Evolutionary conservation across 2,888 invertebrate species (phyloP).

Genomic region (Orchestes rusci): DNA sequence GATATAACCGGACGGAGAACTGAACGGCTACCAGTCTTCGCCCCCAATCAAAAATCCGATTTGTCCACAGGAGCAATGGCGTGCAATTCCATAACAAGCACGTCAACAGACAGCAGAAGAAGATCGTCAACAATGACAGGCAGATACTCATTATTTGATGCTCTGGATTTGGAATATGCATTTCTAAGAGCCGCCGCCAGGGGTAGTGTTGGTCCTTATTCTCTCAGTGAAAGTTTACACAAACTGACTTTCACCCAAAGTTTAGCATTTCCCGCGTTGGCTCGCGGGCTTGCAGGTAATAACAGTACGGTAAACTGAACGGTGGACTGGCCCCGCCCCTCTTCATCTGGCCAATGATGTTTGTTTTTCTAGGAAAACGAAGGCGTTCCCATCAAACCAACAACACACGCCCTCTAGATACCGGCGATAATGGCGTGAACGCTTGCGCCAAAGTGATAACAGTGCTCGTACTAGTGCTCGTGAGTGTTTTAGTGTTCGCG

Average conservation of each 20-base stretch:
- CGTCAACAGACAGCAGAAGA: constrained; percentile 45
- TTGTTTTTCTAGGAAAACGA: too few relatives aligned
- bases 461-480: constrained; percentile 59
- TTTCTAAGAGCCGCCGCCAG: constrained; percentile 60
- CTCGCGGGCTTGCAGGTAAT: constrained; percentile 59
- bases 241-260: constrained; percentile 69
- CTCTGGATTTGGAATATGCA: constrained; percentile 64
- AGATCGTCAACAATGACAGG: constrained; percentile 56
- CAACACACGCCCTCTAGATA: constrained; percentile 50
- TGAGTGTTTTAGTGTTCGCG: constrained; percentile 64
- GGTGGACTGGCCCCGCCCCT: too few relatives aligned
- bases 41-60: too few relatives aligned
- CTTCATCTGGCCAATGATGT: too few relatives aligned
- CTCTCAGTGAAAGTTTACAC: constrained; percentile 62
- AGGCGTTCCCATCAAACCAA: constrained; percentile 46
- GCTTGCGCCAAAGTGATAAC: constrained; percentile 66
- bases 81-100: constrained; percentile 42
- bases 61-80: constrained; percentile 19
- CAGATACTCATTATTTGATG: constrained; percentile 61
- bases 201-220: constrained; percentile 65
- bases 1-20: too few relatives aligned
- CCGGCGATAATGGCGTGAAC: constrained; percentile 59
- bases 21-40: too few relatives aligned
- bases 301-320: too few relatives aligned
- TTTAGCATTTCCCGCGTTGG: constrained; percentile 63